A percentile compares a stretch with the other conserved stretches of the same genome.
phyloP scores from a whole-genome alignment of 2,113 vertebrate species.

The Mesocricetus auratus region DNA sequence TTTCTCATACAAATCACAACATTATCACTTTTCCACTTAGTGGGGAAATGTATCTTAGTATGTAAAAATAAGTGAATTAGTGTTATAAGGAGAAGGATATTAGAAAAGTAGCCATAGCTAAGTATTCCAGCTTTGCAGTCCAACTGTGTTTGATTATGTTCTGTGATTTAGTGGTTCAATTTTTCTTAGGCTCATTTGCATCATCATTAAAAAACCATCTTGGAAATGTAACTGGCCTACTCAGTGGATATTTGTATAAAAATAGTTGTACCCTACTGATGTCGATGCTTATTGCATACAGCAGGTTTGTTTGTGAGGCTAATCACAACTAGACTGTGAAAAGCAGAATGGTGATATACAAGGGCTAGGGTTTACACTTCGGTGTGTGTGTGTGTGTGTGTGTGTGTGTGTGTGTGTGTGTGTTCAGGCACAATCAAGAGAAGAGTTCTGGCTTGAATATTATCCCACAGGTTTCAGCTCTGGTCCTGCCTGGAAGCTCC shows the following conservation, averaged over 20 bases:
- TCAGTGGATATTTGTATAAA: neutral
- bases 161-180: neutral
- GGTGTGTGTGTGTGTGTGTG: neutral
- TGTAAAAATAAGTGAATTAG: neutral
- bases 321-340: neutral
- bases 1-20: neutral
- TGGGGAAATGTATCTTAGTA: neutral
- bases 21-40: neutral
- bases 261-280: neutral
- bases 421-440: accelerated
- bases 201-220: neutral
- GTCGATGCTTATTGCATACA: neutral
- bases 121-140: neutral
- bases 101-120: neutral
- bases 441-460: neutral
- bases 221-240: neutral
- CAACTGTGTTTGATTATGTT: neutral
- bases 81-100: neutral
- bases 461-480: neutral
- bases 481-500: neutral
- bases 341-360: neutral
- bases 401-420: neutral
- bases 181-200: neutral
- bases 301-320: neutral
- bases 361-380: neutral